Evolutionary conservation across 2,888 invertebrate species (phyloP).

Genomic region (Stegophylla sp.): DNA sequence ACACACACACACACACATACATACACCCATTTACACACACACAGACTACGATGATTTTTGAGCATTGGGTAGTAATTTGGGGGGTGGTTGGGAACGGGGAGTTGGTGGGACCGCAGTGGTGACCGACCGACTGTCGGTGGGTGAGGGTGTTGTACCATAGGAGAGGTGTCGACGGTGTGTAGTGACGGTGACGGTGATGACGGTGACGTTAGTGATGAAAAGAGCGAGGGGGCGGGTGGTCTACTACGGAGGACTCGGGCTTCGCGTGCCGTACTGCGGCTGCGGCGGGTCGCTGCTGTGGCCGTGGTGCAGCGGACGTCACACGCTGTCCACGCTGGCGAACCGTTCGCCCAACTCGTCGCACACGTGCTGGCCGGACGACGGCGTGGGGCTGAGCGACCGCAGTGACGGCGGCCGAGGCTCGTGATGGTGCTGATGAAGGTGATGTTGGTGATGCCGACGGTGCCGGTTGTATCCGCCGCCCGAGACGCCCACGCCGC

Average conservation of each 20-base stretch:
- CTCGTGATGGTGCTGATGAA: slow-evolving; percentile 65
- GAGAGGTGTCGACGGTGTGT: background rate
- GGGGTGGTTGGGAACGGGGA: background rate
- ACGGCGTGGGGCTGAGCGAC: slow-evolving; percentile 61
- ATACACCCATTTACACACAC: background rate
- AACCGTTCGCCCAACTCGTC: slow-evolving; percentile 70
- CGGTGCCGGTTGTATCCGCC: slow-evolving; percentile 70
- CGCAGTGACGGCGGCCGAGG: slow-evolving; percentile 55
- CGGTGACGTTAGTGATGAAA: background rate
- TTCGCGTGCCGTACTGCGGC: too few relatives aligned
- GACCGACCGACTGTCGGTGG: background rate
- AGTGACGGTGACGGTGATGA: background rate
- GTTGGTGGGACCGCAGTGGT: background rate
- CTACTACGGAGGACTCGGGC: background rate
- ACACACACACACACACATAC: background rate
- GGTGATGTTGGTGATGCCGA: slow-evolving; percentile 68
- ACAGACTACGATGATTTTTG: background rate
- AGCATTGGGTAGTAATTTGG: background rate
- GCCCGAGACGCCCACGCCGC: slow-evolving; percentile 20
- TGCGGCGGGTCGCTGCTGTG: slow-evolving; percentile 38
- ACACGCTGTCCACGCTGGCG: slow-evolving; percentile 70
- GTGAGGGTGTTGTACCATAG: background rate
- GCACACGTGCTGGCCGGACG: slow-evolving; percentile 67
- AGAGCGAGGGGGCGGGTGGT: background rate
- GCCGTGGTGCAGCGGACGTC: slow-evolving; percentile 65